Percentiles rank a stretch among this genome's conserved stretches.
Evolutionary conservation across 2,113 vertebrate species (phyloP).

Genomic region (Siniperca chuatsi): DNA sequence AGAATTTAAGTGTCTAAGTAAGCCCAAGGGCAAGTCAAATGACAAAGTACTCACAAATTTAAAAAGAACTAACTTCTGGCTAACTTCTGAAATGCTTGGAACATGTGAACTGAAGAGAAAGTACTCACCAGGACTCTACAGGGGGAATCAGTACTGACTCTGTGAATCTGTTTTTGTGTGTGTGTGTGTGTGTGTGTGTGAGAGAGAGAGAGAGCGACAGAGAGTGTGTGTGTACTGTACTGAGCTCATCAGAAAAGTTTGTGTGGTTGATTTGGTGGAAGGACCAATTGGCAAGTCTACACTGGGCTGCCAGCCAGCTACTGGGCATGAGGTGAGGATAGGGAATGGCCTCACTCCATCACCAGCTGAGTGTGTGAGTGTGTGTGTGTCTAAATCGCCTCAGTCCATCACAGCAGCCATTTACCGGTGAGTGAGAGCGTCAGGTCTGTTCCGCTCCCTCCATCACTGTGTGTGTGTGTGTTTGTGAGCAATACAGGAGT

Average conservation of each 20-base stretch:
- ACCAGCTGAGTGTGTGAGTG: slow-evolving; percentile 42
- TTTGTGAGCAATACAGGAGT: slow-evolving; percentile 59
- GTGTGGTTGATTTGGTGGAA: slow-evolving; percentile 64
- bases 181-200: slow-evolving; percentile 12
- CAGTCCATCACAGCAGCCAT: slow-evolving; percentile 72
- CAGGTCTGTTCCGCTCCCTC: slow-evolving; percentile 67
- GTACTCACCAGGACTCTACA: slow-evolving; percentile 27
- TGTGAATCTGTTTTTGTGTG: slow-evolving; percentile 20
- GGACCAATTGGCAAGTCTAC: slow-evolving; percentile 71
- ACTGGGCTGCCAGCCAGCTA: slow-evolving; percentile 67
- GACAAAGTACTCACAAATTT: slow-evolving; percentile 35
- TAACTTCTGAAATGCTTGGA: slow-evolving; percentile 45
- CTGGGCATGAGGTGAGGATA: slow-evolving; percentile 70
- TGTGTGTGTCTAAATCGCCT: slow-evolving; percentile 46
- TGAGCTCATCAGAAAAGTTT: slow-evolving; percentile 71
- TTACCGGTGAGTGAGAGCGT: slow-evolving; percentile 70
- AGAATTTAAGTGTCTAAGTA: slow-evolving; percentile 28
- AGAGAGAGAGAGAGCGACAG: neutral
- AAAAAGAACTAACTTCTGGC: slow-evolving; percentile 34
- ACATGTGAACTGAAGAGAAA: slow-evolving; percentile 37
- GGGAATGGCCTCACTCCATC: slow-evolving; percentile 76
- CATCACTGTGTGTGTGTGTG: slow-evolving; percentile 51
- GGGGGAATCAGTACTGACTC: slow-evolving; percentile 48
- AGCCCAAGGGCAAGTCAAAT: slow-evolving; percentile 51
- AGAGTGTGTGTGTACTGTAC: slow-evolving; percentile 22